Evolutionary conservation across 1,140 invertebrate genomes (phyloP).

Genomic region (Diabrotica undecimpunctata): DNA sequence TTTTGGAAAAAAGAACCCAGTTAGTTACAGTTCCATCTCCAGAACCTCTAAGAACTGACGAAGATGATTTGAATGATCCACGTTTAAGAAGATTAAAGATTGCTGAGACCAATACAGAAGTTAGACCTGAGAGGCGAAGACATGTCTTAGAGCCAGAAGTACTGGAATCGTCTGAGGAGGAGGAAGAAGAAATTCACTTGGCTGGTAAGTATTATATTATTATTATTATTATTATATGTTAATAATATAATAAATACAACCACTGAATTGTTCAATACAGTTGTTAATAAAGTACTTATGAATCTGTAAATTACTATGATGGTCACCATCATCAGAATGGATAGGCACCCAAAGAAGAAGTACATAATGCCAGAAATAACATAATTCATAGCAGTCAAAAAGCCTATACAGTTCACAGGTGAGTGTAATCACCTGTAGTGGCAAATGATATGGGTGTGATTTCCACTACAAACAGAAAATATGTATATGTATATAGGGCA

Average conservation of each 20-base stretch:
- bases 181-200: conserved; percentile 45
- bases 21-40: conserved; percentile 37
- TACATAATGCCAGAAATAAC: too few species aligned
- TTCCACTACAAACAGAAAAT: too few species aligned
- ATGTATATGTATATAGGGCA: too few species aligned
- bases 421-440: too few species aligned
- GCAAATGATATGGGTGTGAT: too few species aligned
- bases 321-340: too few species aligned
- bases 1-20: conserved; percentile 60
- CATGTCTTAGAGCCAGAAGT: conserved; percentile 71
- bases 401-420: too few species aligned
- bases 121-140: conserved; percentile 52
- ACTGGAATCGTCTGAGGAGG: conserved; percentile 65
- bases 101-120: conserved; percentile 59
- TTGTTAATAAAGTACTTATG: too few species aligned
- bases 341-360: too few species aligned
- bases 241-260: too few species aligned
- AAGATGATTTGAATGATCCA: conserved; percentile 71
- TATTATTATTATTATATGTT: not conserved
- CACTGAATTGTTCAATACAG: not conserved
- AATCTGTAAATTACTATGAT: too few species aligned
- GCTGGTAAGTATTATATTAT: conserved; percentile 4
- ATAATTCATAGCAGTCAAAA: too few species aligned
- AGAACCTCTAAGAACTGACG: conserved; percentile 43
- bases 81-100: conserved; percentile 64